Percentiles rank a stretch among this genome's conserved stretches.
These are phyloP conservation scores for Hypomecis atomaria DNA, from an alignment of 2,888 invertebrate genomes.

Conservation along the genomic window DNA sequence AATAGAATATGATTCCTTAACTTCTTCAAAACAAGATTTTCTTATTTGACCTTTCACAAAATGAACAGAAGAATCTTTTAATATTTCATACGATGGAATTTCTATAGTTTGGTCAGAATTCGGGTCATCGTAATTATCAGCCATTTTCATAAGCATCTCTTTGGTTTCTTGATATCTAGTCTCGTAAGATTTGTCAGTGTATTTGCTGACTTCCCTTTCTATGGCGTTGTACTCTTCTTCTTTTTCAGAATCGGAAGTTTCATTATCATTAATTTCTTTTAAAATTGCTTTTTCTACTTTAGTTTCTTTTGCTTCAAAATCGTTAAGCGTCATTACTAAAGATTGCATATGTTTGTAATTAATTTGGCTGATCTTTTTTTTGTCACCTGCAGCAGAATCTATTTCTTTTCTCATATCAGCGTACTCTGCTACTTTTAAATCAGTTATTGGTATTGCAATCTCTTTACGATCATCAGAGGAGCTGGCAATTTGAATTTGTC, in stretches of 20 bases:
- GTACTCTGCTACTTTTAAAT: constrained; percentile 63
- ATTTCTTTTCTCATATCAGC: constrained; percentile 63
- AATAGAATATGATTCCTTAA: constrained; percentile 68
- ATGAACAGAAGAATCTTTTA: constrained; percentile 67
- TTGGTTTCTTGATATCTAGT: constrained; percentile 74
- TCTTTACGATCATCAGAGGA: constrained; percentile 53
- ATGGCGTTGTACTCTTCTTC: constrained; percentile 70
- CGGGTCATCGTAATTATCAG: constrained; percentile 66
- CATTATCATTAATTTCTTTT: constrained; percentile 39
- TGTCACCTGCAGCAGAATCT: constrained; percentile 60
- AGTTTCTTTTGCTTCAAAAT: constrained; percentile 53
- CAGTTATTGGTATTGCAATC: constrained; percentile 62
- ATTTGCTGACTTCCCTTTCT: constrained; percentile 71
- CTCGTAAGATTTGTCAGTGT: constrained; percentile 74
- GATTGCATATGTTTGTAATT: constrained; percentile 72
- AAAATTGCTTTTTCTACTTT: constrained; percentile 31
- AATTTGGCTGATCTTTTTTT: constrained; percentile 60
- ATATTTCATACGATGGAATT: constrained; percentile 46
- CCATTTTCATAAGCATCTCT: constrained; percentile 70
- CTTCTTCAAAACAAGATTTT: constrained; percentile 61
- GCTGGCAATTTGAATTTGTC: constrained; percentile 72
- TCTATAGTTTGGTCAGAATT: constrained; percentile 37
- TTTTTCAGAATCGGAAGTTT: constrained; percentile 48
- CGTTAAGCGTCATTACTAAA: constrained; percentile 59
- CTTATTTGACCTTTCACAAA: constrained; percentile 58